phyloP scores from a whole-genome alignment of 2,888 invertebrate genomes.

The Pachymerium ferrugineum region DNA sequence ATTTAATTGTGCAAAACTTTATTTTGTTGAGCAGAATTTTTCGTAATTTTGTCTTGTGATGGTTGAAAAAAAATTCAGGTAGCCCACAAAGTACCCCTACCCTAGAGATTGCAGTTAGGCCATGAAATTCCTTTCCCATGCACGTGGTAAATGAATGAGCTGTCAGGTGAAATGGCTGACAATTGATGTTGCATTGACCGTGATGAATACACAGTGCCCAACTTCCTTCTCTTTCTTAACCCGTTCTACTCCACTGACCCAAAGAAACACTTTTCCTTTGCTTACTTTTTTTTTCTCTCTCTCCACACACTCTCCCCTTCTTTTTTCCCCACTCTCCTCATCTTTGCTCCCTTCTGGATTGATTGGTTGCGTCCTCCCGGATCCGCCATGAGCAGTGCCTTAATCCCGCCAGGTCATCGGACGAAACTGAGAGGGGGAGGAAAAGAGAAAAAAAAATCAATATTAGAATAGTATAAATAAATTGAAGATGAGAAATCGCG shows the following conservation, averaged over 20 bases:
- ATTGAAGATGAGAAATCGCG: constrained; percentile 13
- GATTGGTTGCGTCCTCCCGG: constrained; percentile 21
- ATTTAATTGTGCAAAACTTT: no score
- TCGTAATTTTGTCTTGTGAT: no score
- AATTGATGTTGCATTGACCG: constrained; percentile 31
- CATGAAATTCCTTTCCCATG: constrained; percentile 18
- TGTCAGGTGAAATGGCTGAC: constrained; percentile 31
- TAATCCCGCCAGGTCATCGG: constrained; percentile 21
- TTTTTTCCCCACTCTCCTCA: not conserved
- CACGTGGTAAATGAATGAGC: constrained; percentile 30
- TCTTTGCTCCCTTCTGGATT: constrained; percentile 14
- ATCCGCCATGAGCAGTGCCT: constrained; percentile 21
- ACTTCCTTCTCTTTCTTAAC: constrained; percentile 12
- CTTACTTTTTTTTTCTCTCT: not conserved
- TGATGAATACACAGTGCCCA: constrained; percentile 14
- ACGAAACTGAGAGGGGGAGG: constrained; percentile 17
- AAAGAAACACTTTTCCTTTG: constrained; percentile 1
- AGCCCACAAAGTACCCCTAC: no score
- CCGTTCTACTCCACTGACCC: constrained; percentile 18
- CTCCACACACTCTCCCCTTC: not conserved
- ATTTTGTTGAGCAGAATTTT: no score
- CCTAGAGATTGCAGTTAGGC: constrained; percentile 2
- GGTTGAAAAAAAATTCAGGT: no score
- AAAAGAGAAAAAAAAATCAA: constrained; percentile 17
- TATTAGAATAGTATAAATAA: constrained; percentile 18